These are phyloP conservation scores for Scalopus aquaticus DNA, from an alignment of 2,113 vertebrate species.

Conservation along the genomic window DNA sequence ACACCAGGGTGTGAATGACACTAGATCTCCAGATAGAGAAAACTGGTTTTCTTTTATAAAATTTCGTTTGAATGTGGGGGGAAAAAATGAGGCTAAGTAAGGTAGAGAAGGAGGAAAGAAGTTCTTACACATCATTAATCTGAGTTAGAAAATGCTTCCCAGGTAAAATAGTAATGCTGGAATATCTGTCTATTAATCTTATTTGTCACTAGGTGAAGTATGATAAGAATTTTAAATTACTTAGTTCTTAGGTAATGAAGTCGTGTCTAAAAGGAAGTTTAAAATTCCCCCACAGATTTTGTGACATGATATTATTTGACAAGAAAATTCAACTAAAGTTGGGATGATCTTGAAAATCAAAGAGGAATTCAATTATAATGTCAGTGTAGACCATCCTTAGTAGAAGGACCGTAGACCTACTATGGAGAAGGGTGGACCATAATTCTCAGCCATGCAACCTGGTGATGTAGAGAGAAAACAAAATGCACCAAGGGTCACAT, in stretches of 20 bases:
- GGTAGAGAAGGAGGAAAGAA: background rate
- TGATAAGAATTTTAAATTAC: background rate
- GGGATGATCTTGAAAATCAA: background rate
- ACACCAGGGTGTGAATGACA: background rate
- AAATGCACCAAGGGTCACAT: background rate
- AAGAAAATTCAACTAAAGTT: background rate
- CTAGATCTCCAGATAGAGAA: background rate
- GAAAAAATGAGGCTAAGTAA: background rate
- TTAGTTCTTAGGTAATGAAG: background rate
- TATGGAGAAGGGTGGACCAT: background rate
- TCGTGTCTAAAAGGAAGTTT: background rate
- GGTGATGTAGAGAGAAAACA: background rate
- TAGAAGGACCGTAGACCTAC: background rate
- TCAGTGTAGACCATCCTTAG: background rate
- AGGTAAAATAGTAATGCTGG: background rate
- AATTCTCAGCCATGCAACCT: background rate
- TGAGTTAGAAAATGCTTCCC: background rate
- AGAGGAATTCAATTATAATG: background rate
- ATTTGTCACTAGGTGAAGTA: background rate
- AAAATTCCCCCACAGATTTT: background rate
- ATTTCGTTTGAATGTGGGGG: background rate
- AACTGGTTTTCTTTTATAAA: background rate
- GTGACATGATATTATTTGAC: background rate
- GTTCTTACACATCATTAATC: background rate
- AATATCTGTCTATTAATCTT: background rate